Percentiles rank a stretch among this genome's conserved stretches.
These are phyloP conservation scores for Automeris io DNA, from an alignment of 2,888 invertebrate species.

Conservation along the genomic window DNA sequence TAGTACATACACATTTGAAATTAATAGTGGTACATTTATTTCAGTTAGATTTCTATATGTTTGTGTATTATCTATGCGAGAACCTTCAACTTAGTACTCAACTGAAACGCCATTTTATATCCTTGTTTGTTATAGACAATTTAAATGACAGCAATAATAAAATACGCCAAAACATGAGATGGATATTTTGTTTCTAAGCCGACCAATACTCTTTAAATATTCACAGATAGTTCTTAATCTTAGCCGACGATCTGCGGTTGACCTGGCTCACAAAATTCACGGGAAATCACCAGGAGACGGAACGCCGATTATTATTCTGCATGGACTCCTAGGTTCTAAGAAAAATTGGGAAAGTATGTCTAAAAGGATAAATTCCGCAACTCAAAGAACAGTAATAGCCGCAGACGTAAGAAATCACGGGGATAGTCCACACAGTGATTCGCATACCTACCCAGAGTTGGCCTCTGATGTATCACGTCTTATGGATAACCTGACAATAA, in stretches of 20 bases:
- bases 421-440: constrained; percentile 86
- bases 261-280: constrained; percentile 49
- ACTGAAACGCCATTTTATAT: too few relatives aligned
- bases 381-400: constrained; percentile 85
- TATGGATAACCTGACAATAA: constrained; percentile 75
- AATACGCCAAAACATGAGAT: not conserved
- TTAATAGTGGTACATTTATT: too few relatives aligned
- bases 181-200: constrained; percentile 2
- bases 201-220: not conserved
- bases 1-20: too few relatives aligned
- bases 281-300: constrained; percentile 24
- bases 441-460: constrained; percentile 85
- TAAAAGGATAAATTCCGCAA: constrained; percentile 80
- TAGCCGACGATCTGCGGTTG: constrained; percentile 2
- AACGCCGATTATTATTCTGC: constrained; percentile 77
- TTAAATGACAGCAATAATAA: too few relatives aligned
- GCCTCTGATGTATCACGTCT: constrained; percentile 83
- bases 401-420: constrained; percentile 98
- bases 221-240: not conserved
- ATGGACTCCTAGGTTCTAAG: constrained; percentile 92
- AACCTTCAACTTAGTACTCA: too few relatives aligned
- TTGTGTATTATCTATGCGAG: too few relatives aligned
- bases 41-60: too few relatives aligned
- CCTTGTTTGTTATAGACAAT: too few relatives aligned
- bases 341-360: constrained; percentile 90